These are phyloP conservation scores for Caranx ignobilis DNA, from an alignment of 2,113 vertebrate genomes.

Conservation along the genomic window DNA sequence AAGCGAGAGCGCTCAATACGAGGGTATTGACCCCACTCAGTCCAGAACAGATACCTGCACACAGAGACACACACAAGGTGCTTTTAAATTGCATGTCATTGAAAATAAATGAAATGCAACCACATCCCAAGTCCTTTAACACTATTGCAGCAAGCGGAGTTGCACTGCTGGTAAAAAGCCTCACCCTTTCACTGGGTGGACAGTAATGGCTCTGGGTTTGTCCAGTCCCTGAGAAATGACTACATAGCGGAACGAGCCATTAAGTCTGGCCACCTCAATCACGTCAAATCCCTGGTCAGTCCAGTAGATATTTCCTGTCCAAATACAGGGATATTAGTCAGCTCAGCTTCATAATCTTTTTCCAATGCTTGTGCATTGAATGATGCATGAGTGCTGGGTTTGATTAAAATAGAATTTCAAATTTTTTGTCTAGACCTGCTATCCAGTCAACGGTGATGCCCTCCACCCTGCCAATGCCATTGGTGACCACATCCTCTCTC, in stretches of 20 bases:
- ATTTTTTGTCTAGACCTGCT: slow-evolving; percentile 82
- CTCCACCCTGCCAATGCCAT: slow-evolving; percentile 95
- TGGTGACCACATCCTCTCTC: slow-evolving; percentile 97
- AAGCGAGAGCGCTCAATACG: slow-evolving; percentile 94
- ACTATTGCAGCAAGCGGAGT: not conserved
- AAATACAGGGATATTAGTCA: slow-evolving; percentile 23
- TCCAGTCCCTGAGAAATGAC: slow-evolving; percentile 97
- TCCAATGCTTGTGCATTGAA: not conserved
- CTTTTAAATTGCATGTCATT: slow-evolving; percentile 3
- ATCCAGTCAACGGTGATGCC: slow-evolving; percentile 99
- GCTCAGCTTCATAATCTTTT: slow-evolving; percentile 12
- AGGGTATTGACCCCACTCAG: slow-evolving; percentile 97
- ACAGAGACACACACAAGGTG: slow-evolving; percentile 1
- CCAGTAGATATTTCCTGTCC: slow-evolving; percentile 97
- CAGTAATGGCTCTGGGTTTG: slow-evolving; percentile 95
- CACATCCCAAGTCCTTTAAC: not conserved
- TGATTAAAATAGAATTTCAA: not conserved
- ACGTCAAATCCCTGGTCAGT: slow-evolving; percentile 98
- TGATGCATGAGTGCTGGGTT: not conserved
- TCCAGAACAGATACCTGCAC: slow-evolving; percentile 96
- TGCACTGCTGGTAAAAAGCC: slow-evolving; percentile 13
- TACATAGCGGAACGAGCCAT: slow-evolving; percentile 97
- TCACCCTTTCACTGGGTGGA: slow-evolving; percentile 96
- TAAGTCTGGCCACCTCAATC: slow-evolving; percentile 96
- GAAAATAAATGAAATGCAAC: not conserved